Conservation (phyloP, 2,797 vertebrate species). For the Clarias platycephalus region DNA sequence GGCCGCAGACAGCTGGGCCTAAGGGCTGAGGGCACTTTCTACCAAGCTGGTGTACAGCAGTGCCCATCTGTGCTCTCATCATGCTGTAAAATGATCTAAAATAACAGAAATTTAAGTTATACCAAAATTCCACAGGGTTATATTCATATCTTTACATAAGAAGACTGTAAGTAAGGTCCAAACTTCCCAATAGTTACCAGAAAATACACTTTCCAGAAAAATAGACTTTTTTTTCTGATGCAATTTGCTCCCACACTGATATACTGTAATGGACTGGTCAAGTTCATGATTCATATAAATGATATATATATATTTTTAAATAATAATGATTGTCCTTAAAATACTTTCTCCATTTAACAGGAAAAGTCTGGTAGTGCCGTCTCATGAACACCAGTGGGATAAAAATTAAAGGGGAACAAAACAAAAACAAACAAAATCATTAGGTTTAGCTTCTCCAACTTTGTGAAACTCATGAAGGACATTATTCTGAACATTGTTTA, state of each 20-base stretch:
- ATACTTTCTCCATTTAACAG: neutral
- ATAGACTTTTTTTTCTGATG: neutral
- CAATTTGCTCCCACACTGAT: neutral
- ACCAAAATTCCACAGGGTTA: conserved; percentile 10
- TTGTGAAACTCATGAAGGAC: neutral
- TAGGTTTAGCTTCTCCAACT: neutral
- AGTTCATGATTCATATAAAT: neutral
- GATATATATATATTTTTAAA: neutral
- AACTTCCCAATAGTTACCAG: neutral
- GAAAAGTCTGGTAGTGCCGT: neutral
- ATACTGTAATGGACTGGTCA: neutral
- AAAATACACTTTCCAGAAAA: neutral
- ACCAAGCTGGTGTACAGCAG: conserved; percentile 30
- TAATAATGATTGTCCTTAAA: neutral
- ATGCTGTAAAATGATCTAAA: conserved; percentile 39
- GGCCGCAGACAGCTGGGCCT: conserved; percentile 45
- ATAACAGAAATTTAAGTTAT: conserved; percentile 22
- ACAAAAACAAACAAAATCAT: neutral
- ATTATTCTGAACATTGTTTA: neutral
- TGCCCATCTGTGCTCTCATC: conserved; percentile 49
- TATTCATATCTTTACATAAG: neutral
- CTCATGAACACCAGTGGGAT: neutral
- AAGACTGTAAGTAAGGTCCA: neutral
- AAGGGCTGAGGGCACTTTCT: conserved; percentile 29
- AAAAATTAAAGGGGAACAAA: neutral